Percentiles rank a stretch among this genome's conserved stretches.
These are phyloP conservation scores for Bombus turneri DNA, from an alignment of 1,140 invertebrate genomes.

Conservation along the genomic window DNA sequence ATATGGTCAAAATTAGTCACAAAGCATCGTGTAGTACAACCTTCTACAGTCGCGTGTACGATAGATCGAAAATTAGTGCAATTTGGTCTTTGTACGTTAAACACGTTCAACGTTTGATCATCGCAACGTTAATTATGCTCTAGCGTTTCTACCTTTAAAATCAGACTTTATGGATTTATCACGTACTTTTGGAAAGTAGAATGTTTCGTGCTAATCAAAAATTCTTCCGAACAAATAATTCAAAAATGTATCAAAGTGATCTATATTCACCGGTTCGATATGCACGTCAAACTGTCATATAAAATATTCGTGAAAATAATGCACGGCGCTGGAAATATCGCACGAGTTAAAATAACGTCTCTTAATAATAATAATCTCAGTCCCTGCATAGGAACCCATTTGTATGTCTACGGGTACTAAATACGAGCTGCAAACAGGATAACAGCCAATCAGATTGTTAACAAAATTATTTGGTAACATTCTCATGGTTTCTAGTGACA, in stretches of 20 bases:
- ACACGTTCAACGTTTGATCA: neutral
- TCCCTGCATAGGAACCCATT: neutral
- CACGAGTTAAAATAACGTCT: too few species aligned
- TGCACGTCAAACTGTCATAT: too few species aligned
- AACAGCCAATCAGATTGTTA: neutral
- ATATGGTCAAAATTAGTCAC: neutral
- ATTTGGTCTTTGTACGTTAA: neutral
- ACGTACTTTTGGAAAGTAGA: neutral
- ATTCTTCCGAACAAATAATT: too few species aligned
- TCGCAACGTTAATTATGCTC: too few species aligned
- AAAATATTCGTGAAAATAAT: too few species aligned
- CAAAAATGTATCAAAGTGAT: too few species aligned
- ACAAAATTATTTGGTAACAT: slow-evolving; percentile 12
- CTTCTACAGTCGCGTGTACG: neutral
- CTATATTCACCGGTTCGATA: too few species aligned
- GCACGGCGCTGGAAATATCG: too few species aligned
- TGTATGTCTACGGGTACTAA: neutral
- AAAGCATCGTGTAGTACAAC: neutral
- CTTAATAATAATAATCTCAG: too few species aligned
- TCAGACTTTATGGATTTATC: neutral
- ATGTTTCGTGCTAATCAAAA: too few species aligned
- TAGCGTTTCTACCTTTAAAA: too few species aligned
- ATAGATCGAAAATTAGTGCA: neutral
- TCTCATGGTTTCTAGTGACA: neutral
- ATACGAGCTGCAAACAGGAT: neutral